Evolutionary conservation across 1,140 invertebrate genomes (phyloP).

Genomic region (Harlomillsia oculata): DNA sequence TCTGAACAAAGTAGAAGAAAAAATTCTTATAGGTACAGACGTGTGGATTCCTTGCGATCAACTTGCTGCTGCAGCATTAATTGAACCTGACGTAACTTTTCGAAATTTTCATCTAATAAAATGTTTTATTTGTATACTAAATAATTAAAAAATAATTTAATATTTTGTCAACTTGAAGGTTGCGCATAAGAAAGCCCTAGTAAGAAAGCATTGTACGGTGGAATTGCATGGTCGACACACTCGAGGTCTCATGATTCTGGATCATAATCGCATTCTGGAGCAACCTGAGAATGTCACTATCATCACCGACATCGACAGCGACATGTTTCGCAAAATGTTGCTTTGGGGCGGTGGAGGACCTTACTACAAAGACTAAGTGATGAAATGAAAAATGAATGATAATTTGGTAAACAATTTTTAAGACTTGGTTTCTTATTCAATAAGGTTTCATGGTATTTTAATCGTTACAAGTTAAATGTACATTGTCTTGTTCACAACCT

Average conservation of each 20-base stretch:
- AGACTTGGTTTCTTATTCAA: no score
- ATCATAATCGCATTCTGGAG: slow-evolving; percentile 40
- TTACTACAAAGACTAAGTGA: neutral
- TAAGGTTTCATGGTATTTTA: no score
- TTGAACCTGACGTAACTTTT: neutral
- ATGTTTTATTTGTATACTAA: no score
- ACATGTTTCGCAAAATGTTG: slow-evolving; percentile 44
- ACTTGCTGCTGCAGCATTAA: slow-evolving; percentile 5
- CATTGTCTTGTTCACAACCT: no score
- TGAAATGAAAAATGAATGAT: no score
- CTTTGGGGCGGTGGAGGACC: slow-evolving; percentile 33
- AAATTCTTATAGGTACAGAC: neutral
- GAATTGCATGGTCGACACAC: slow-evolving; percentile 48
- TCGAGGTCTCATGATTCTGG: slow-evolving; percentile 51
- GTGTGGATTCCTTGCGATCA: slow-evolving; percentile 10
- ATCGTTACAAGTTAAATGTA: no score
- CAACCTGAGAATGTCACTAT: slow-evolving; percentile 44
- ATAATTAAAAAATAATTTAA: neutral
- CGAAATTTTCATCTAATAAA: no score
- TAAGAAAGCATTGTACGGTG: slow-evolving; percentile 39
- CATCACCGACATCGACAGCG: slow-evolving; percentile 45
- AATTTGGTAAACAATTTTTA: no score
- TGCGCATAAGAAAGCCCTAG: neutral
- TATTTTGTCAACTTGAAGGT: neutral
- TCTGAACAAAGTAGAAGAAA: slow-evolving; percentile 11